Base-by-base conservation (phyloP, 2,888 invertebrate genomes). In the Dioctria rufipes region DNA sequence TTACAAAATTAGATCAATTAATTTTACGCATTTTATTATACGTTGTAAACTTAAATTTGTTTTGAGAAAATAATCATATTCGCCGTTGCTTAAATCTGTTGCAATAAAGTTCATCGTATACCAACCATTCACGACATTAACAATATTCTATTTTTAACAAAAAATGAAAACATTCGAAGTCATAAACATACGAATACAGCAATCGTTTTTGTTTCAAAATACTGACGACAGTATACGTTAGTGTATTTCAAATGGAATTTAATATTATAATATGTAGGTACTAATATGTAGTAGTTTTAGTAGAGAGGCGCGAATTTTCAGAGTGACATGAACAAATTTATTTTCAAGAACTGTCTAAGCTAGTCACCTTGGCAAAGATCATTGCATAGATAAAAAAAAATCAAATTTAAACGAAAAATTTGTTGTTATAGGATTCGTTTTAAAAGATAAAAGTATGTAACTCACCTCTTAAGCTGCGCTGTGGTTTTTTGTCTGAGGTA, bases 381-480 rank as follows among this genome's bases (percentile, higher is more conserved):
- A 11, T 54, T n/a, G 54, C 4, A 11, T 54, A 11, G 8, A 11
- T 8, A 11, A 11, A 54, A 54, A 54, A 11, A 11, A 54, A 54
- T 8, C 4, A n/a, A n/a, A 46, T 46, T 46, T 25, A 2, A 1
- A n/a, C 4, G 5, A 46, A 46, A 46, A 46, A 6, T 46, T 46
- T 46, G 8, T 46, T 46, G 46, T 46, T 46, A 25, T 25, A 25
- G 25, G 25, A 25, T 2, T 25, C 25, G 25, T 46, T 46, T 46
- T 8, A 46, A 46, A 46, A 6, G 2, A 46, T 46, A 8, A 78
- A 37, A 42, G 9, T 85, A 87, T 25, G 25, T 25, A 25, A 25
- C 87, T 87, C 84, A 88, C 88, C 85, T 85, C 85, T 86, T 81
- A 87, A 83, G 86, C 84, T 86, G 80, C 84, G 86, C 46, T 87